Percentiles rank a stretch among this genome's conserved stretches.
Evolutionary conservation across 2,888 invertebrate species (phyloP).

Genomic region (Aradus depressus): DNA sequence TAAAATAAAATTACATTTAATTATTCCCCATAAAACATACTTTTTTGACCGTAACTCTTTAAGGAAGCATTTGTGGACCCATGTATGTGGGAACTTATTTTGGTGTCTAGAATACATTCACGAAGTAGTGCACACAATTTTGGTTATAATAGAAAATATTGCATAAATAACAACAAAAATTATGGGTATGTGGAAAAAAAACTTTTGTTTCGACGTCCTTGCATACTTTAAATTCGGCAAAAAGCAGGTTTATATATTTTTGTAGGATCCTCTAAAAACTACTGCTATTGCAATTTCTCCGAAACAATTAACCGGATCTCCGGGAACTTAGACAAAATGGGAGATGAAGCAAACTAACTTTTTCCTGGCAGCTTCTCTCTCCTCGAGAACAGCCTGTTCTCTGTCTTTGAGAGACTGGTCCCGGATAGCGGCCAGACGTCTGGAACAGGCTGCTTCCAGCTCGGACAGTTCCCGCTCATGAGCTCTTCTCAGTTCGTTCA

Average conservation of each 20-base stretch:
- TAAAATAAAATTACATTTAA: no score
- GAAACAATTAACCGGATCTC: neutral
- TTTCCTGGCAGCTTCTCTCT: constrained; percentile 45
- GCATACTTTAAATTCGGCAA: neutral
- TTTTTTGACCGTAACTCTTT: no score
- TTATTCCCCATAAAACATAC: no score
- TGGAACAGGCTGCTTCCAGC: constrained; percentile 46
- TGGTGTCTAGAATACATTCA: no score
- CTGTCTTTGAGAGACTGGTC: constrained; percentile 50
- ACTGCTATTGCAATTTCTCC: neutral
- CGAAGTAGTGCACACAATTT: no score
- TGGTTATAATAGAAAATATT: no score
- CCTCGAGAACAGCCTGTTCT: constrained; percentile 49
- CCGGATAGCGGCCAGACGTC: constrained; percentile 48
- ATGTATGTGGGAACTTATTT: no score
- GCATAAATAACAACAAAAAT: no score
- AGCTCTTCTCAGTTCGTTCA: constrained; percentile 54
- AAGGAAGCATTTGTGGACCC: no score
- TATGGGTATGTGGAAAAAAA: neutral
- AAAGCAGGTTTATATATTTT: no score
- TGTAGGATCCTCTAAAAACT: no score
- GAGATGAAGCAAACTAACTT: constrained; percentile 16
- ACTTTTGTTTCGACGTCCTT: neutral
- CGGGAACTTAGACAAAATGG: neutral
- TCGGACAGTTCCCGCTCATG: constrained; percentile 57